phyloP scores from a whole-genome alignment of 1,140 invertebrate genomes.

The Drosophila baimaii region DNA sequence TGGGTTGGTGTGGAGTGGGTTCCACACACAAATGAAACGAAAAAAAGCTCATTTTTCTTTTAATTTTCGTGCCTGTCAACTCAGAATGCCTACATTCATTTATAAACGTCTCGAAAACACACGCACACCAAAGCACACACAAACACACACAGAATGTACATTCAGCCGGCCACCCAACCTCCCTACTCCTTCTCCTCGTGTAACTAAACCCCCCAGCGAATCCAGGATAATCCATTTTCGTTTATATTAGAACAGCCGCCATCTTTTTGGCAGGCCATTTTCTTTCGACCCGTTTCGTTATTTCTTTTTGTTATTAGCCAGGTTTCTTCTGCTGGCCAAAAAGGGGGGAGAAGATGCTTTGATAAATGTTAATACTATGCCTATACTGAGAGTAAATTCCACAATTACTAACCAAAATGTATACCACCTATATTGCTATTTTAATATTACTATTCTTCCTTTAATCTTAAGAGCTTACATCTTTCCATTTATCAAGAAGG shows the following conservation, averaged over 20 bases:
- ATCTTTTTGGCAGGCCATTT: constrained; percentile 60
- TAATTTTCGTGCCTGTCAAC: constrained; percentile 84
- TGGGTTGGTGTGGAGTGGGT: constrained; percentile 21
- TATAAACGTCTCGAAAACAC: constrained; percentile 77
- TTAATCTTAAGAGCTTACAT: not conserved
- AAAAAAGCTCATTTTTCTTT: constrained; percentile 83
- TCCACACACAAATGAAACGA: constrained; percentile 32
- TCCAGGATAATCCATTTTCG: constrained; percentile 79
- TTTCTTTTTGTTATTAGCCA: constrained; percentile 23
- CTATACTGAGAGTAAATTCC: no score
- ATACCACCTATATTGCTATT: no score
- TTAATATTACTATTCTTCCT: not conserved
- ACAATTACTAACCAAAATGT: not conserved
- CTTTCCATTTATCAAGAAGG: not conserved
- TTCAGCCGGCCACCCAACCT: constrained; percentile 4
- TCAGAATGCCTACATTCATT: constrained; percentile 83
- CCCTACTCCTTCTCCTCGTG: not conserved
- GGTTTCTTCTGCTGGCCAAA: not conserved
- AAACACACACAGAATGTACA: constrained; percentile 28
- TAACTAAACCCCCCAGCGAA: constrained; percentile 5
- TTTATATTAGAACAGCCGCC: constrained; percentile 68
- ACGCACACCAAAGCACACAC: constrained; percentile 34
- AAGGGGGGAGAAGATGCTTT: not conserved
- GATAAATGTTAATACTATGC: not conserved
- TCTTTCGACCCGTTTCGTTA: constrained; percentile 18